These are phyloP conservation scores for Paratrypauchen microcephalus DNA, from an alignment of 2,797 vertebrate genomes.

Conservation along the genomic window DNA sequence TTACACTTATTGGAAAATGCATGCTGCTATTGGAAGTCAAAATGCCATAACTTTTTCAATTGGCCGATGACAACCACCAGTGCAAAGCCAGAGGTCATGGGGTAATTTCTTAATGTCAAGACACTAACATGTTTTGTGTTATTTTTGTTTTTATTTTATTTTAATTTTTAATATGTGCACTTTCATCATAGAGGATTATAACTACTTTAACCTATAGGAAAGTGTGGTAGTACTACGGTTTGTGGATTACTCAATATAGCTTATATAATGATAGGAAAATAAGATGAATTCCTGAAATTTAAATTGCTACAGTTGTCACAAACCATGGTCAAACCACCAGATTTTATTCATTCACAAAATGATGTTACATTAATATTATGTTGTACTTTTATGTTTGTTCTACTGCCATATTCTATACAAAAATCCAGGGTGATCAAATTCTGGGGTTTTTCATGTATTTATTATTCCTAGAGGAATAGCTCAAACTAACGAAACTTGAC, in stretches of 20 bases:
- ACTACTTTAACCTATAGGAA: conserved; percentile 80
- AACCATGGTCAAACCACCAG: conserved; percentile 64
- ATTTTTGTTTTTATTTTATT: conserved; percentile 50
- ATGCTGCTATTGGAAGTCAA: conserved; percentile 80
- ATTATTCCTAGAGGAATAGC: conserved; percentile 99
- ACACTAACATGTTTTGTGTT: conserved; percentile 53
- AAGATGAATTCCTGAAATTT: conserved; percentile 53
- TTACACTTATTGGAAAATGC: conserved; percentile 56
- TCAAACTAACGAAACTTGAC: conserved; percentile 97
- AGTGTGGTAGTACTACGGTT: conserved; percentile 80
- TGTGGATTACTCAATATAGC: conserved; percentile 71
- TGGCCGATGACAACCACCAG: conserved; percentile 52
- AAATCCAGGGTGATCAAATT: conserved; percentile 97
- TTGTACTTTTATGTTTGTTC: conserved; percentile 84
- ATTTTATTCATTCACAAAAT: conserved; percentile 62
- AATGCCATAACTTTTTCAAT: conserved; percentile 71
- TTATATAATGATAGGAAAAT: conserved; percentile 48
- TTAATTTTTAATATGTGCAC: conserved; percentile 86
- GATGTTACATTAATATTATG: conserved; percentile 79
- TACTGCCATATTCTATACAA: conserved; percentile 90
- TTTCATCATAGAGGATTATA: conserved; percentile 90
- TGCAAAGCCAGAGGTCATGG: conserved; percentile 45
- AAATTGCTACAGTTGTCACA: conserved; percentile 53
- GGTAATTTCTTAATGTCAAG: conserved; percentile 57
- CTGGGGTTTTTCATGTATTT: conserved; percentile 98